Evolutionary conservation across 2,113 vertebrate genomes (phyloP).

Genomic region (Pseudonaja textilis): DNA sequence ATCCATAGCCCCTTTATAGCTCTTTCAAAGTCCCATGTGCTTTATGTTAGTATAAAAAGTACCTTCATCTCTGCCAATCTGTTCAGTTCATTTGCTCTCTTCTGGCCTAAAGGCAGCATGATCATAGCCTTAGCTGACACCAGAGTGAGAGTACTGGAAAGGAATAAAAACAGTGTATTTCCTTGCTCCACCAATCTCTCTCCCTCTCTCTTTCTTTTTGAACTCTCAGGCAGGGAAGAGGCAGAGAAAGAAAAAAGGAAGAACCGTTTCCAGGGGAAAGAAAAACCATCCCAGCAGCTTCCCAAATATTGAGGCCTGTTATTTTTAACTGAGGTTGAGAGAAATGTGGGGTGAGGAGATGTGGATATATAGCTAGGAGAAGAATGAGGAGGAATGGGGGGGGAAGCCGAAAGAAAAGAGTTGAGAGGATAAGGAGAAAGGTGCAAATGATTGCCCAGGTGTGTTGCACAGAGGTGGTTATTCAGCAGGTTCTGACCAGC

Average conservation of each 20-base stretch:
- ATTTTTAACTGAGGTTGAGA: slow-evolving; percentile 35
- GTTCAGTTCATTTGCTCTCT: slow-evolving; percentile 55
- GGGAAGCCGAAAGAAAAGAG: slow-evolving; percentile 34
- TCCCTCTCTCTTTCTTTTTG: slow-evolving; percentile 62
- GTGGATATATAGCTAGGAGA: accelerated
- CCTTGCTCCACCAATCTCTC: slow-evolving; percentile 26
- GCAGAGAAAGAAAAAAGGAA: slow-evolving; percentile 57
- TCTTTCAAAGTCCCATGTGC: not conserved
- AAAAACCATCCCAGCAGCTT: slow-evolving; percentile 46
- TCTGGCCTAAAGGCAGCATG: slow-evolving; percentile 59
- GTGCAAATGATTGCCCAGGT: slow-evolving; percentile 57
- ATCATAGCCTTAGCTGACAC: slow-evolving; percentile 63
- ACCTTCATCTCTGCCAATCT: slow-evolving; percentile 37
- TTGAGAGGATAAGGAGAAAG: slow-evolving; percentile 56
- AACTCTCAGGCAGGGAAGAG: slow-evolving; percentile 41
- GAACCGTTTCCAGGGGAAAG: slow-evolving; percentile 60
- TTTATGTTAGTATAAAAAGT: slow-evolving; percentile 29
- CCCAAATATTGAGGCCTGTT: slow-evolving; percentile 37
- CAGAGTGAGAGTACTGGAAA: slow-evolving; percentile 64
- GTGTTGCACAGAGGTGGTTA: not conserved
- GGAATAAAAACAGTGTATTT: slow-evolving; percentile 50
- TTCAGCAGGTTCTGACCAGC: too few species aligned
- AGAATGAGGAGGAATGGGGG: not conserved
- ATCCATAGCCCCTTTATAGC: not conserved
- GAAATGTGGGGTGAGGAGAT: slow-evolving; percentile 30